These are phyloP conservation scores for Eilema griseolum DNA, from an alignment of 2,888 invertebrate genomes.

Conservation along the genomic window DNA sequence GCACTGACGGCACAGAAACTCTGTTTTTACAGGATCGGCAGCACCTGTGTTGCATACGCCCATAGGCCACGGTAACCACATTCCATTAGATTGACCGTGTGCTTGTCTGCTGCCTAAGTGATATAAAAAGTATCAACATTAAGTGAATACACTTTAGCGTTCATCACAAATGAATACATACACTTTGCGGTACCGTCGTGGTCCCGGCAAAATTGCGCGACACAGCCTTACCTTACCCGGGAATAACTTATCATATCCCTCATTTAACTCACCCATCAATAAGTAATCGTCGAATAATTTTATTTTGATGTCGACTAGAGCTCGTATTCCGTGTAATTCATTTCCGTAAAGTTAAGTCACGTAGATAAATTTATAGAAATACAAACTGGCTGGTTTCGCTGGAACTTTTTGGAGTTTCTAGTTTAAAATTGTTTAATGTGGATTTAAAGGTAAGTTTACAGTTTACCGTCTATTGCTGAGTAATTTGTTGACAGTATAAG, in stretches of 20 bases:
- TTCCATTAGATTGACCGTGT: too few relatives aligned
- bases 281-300: constrained; percentile 65
- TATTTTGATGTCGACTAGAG: constrained; percentile 62
- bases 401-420: constrained; percentile 28
- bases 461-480: too few relatives aligned
- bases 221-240: constrained; percentile 56
- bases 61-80: too few relatives aligned
- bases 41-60: too few relatives aligned
- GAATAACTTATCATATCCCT: constrained; percentile 69
- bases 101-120: too few relatives aligned
- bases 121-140: too few relatives aligned
- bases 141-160: constrained; percentile 48
- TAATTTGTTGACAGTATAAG: too few relatives aligned
- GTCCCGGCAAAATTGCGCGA: constrained; percentile 60
- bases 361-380: constrained; percentile 47
- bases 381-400: constrained; percentile 33
- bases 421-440: constrained; percentile 32
- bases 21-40: too few relatives aligned
- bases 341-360: constrained; percentile 52
- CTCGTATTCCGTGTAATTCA: constrained; percentile 54
- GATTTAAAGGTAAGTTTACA: constrained; percentile 16
- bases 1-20: too few relatives aligned
- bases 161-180: constrained; percentile 65
- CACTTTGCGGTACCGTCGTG: constrained; percentile 61
- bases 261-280: constrained; percentile 68